Base-by-base conservation (phyloP, 1,140 invertebrate genomes). In the Anastrepha obliqua region DNA sequence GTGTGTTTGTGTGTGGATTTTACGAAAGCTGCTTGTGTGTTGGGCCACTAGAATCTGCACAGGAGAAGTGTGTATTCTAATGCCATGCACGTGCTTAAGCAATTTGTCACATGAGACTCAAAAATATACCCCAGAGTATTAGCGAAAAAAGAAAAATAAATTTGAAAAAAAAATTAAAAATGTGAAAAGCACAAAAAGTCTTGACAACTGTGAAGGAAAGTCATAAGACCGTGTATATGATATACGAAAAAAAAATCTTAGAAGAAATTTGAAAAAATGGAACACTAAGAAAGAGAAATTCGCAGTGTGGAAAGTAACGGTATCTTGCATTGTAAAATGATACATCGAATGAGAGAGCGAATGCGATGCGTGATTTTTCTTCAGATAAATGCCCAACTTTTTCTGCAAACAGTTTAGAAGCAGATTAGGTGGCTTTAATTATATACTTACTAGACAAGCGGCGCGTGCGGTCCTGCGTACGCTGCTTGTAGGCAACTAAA, bases 51-150 rank as follows among this genome's bases (percentile, higher is more conserved):
- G 29, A 20, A 39, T 6, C 5, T 17, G 9, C 20, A 44, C 1
- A 6, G 60, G 15, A 13, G 60, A 42, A 87, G 67, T 29, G 29
- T 29, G 29, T 44, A 87, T 87, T 74, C 91, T 91, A 91, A 92
- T 92, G 91, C 91, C 89, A 89, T 90, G 90, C 91, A 92, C 91
- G 91, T 92, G 91, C 90, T 89, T 88, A 44, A 88, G 89, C 91
- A 92, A 92, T 92, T 92, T 92, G 91, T 92, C 91, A 92, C 91
- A 92, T 92, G 91, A 92, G 91, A 91, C 91, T 92, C 90, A 90
- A 92, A 92, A 92, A 92, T 92, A 92, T 92, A 90, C 91, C 91
- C 91, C 64, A 89, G 90, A 90, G 91, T 29, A 67, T 67, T 51
- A 81, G 44, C 4, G 15, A 7, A 44, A 74, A 44, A 42, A 74